Evolutionary conservation across 2,888 invertebrate genomes (phyloP).

Genomic region (Acrocera orbiculus): DNA sequence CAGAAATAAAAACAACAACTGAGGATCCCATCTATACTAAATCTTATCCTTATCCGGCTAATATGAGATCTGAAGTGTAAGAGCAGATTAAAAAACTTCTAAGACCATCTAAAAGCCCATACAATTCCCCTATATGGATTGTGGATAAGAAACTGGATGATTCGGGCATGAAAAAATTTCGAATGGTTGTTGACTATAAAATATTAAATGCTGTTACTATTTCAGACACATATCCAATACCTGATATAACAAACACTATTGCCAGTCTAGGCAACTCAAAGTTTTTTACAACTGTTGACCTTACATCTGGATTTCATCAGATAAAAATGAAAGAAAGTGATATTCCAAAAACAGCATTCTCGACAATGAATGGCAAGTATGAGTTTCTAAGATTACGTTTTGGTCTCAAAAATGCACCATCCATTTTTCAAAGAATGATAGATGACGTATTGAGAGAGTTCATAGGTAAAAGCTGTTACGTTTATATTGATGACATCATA

Average conservation of each 20-base stretch:
- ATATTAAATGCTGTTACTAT: conserved; percentile 1
- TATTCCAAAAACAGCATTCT: neutral
- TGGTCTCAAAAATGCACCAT: conserved; percentile 1
- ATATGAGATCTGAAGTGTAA: conserved; percentile 16
- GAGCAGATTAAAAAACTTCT: neutral
- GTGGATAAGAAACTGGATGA: conserved; percentile 1
- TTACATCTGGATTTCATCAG: conserved; percentile 3
- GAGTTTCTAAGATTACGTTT: conserved; percentile 1
- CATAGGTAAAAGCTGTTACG: conserved; percentile 2
- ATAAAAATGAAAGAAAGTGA: conserved; percentile 4
- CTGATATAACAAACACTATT: conserved; percentile 1
- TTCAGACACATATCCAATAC: conserved; percentile 1
- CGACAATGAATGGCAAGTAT: conserved; percentile 1
- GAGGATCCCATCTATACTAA: conserved; percentile 16
- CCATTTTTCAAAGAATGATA: conserved; percentile 4
- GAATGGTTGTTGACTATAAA: conserved; percentile 2
- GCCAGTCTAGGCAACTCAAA: conserved; percentile 1
- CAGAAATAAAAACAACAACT: conserved; percentile 17
- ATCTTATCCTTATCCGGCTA: conserved; percentile 19
- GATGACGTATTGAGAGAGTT: conserved; percentile 1
- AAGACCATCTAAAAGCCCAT: neutral
- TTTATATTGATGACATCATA: conserved; percentile 1
- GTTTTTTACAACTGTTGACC: neutral
- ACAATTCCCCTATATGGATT: neutral
- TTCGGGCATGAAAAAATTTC: neutral